Percentiles rank a stretch among this genome's conserved stretches.
Conservation (phyloP, 2,113 vertebrate species). For the Melozone crissalis region DNA sequence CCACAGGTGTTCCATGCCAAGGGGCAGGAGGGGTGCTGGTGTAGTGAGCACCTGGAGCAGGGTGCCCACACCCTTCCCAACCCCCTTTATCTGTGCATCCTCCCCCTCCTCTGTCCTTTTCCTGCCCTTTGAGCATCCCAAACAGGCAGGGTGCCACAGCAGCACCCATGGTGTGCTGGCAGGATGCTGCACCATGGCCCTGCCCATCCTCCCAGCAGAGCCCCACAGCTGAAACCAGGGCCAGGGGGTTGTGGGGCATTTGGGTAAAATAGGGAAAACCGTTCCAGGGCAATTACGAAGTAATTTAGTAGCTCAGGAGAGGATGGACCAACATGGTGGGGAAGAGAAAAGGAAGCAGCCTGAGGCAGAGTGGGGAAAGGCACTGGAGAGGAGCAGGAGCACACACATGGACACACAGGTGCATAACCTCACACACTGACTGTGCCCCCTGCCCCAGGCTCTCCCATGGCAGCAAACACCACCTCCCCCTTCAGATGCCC, state of each 20-base stretch:
- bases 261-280: background rate
- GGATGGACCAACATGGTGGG: accelerated
- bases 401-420: accelerated
- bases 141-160: background rate
- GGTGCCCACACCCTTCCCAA: background rate
- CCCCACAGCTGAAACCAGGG: background rate
- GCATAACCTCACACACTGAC: too few relatives aligned
- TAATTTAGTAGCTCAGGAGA: background rate
- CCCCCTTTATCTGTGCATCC: background rate
- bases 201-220: background rate
- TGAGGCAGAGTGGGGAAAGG: accelerated
- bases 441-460: too few relatives aligned
- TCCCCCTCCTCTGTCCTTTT: background rate
- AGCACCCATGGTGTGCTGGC: too few relatives aligned
- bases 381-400: background rate
- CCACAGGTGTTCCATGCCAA: background rate
- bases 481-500: background rate
- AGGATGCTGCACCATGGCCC: too few relatives aligned
- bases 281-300: background rate
- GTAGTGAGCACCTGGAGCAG: accelerated
- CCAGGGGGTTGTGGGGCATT: accelerated
- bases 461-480: background rate
- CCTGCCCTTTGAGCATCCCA: background rate
- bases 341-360: background rate
- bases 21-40: background rate